Percentiles rank a stretch among this genome's conserved stretches.
phyloP scores from a whole-genome alignment of 1,140 invertebrate species.

The Polyergus mexicanus region DNA sequence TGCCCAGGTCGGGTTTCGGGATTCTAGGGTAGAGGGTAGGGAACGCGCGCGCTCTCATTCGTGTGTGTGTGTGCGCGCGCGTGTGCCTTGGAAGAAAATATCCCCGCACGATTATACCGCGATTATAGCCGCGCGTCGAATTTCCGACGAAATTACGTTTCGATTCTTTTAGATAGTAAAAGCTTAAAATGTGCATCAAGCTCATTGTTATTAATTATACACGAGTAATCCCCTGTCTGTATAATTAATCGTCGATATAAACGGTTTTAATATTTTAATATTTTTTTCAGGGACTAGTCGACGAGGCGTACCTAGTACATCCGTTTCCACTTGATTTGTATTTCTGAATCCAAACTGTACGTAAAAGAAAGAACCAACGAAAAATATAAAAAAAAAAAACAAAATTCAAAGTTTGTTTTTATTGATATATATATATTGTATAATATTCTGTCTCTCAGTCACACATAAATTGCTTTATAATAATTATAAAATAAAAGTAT shows the following conservation, averaged over 20 bases:
- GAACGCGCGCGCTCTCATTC: slow-evolving; percentile 16
- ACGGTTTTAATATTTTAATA: background rate
- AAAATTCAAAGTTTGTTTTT: background rate
- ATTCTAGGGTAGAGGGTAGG: slow-evolving; percentile 56
- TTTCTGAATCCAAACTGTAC: background rate
- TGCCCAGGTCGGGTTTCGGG: slow-evolving; percentile 74
- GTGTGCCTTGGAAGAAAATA: slow-evolving; percentile 40
- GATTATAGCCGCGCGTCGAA: slow-evolving; percentile 34
- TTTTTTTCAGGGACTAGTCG: background rate
- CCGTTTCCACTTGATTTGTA: background rate
- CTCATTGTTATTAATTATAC: background rate
- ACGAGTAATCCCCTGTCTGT: background rate
- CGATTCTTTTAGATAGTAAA: background rate
- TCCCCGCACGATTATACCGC: slow-evolving; percentile 41
- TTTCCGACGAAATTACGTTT: slow-evolving; percentile 22
- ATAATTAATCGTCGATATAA: background rate
- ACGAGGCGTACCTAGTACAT: background rate
- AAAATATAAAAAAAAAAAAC: background rate
- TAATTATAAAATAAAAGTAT: background rate
- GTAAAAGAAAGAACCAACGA: background rate
- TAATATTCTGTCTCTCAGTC: background rate
- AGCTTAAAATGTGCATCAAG: background rate
- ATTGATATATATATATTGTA: background rate
- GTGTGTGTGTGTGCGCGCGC: too few relatives aligned
- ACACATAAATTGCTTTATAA: too few relatives aligned